Percentiles rank a stretch among this genome's conserved stretches.
Conservation (phyloP, 2,113 vertebrate species). For the Otus sunia region DNA sequence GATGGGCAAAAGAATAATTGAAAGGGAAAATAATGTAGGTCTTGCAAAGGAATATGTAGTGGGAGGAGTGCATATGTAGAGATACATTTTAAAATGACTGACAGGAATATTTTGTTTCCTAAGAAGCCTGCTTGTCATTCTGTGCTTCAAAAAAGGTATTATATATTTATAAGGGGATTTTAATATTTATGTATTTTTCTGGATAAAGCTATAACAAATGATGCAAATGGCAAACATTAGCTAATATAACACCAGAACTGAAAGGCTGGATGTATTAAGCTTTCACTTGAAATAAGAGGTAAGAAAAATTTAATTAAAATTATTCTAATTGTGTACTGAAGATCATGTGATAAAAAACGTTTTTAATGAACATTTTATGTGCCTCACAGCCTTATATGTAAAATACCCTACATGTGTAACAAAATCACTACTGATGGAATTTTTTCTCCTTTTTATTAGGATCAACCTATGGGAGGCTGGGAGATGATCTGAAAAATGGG, state of each 20-base stretch:
- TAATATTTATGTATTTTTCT: not conserved
- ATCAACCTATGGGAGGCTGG: slow-evolving; percentile 91
- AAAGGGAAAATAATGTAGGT: not conserved
- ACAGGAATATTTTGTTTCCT: not conserved
- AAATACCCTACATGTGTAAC: not conserved
- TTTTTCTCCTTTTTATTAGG: slow-evolving; percentile 70
- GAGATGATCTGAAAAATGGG: slow-evolving; percentile 83
- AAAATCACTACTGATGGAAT: not conserved
- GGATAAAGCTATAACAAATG: not conserved
- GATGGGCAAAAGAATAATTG: not conserved
- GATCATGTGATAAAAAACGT: not conserved
- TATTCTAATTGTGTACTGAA: not conserved
- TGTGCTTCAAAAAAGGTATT: not conserved
- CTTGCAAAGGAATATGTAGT: not conserved
- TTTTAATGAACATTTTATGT: not conserved
- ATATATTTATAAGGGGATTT: not conserved
- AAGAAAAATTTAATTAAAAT: not conserved
- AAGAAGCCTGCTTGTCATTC: not conserved
- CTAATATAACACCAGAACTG: not conserved
- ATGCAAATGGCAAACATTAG: not conserved
- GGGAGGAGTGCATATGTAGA: not conserved
- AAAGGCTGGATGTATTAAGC: not conserved
- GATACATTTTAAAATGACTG: not conserved
- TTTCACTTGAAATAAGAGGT: not conserved
- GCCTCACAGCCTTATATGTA: not conserved